Evolutionary conservation across 2,797 vertebrate genomes (phyloP).

Genomic region (Benthosema pterotum): DNA sequence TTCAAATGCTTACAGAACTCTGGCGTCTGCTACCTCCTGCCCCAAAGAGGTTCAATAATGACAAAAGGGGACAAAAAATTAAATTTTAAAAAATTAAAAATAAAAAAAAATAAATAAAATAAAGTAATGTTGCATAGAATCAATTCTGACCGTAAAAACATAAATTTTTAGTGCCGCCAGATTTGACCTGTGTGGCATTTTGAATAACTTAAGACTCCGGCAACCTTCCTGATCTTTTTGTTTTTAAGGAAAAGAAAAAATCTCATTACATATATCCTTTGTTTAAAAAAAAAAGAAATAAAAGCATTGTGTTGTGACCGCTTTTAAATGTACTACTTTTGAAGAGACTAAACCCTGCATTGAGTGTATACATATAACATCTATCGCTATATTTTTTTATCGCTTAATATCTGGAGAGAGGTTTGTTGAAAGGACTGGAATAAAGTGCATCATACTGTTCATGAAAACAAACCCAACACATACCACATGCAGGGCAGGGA

Average conservation of each 20-base stretch:
- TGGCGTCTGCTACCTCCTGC: constrained; percentile 34
- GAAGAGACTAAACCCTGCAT: constrained; percentile 75
- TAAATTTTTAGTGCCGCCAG: constrained; percentile 66
- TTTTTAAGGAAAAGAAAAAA: constrained; percentile 50
- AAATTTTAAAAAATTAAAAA: too few relatives aligned
- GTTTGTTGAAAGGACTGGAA: constrained; percentile 61
- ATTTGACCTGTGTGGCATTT: constrained; percentile 58
- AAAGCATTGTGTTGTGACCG: constrained; percentile 68
- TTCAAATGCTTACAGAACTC: constrained; percentile 16
- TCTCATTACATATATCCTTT: not conserved
- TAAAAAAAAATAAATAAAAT: constrained; percentile 4
- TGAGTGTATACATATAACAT: constrained; percentile 70
- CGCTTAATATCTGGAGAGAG: constrained; percentile 58
- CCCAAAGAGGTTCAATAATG: constrained; percentile 28
- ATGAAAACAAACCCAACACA: constrained; percentile 69
- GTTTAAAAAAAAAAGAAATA: not conserved
- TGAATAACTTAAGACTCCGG: constrained; percentile 62
- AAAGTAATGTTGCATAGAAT: constrained; percentile 78
- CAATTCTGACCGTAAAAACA: constrained; percentile 66
- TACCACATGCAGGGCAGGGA: constrained; percentile 67
- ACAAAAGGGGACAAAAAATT: constrained; percentile 14
- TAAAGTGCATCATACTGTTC: constrained; percentile 79
- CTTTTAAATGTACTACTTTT: constrained; percentile 65
- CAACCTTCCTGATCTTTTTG: constrained; percentile 66
- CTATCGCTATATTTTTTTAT: constrained; percentile 56